Conservation (phyloP, 1,140 invertebrate genomes). For the Drosophila triauraria region DNA sequence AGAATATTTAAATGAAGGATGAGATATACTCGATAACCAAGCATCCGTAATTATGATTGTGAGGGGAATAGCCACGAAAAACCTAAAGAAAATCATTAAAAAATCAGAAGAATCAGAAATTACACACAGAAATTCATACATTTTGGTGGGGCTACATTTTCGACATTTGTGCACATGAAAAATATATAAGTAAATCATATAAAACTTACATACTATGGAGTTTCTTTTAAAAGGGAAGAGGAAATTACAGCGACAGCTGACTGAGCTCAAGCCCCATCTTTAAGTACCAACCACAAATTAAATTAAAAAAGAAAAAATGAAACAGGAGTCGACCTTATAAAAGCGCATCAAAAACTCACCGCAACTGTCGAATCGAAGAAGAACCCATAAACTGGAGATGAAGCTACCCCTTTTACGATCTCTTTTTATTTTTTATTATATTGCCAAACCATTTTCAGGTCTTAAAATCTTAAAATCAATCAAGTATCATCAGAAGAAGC, state of each 20-base stretch:
- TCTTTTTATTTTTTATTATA: not conserved
- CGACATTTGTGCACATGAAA: slow-evolving; percentile 76
- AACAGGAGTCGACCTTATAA: slow-evolving; percentile 30
- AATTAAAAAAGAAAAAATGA: slow-evolving; percentile 28
- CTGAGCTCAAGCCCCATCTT: slow-evolving; percentile 5
- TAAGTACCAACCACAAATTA: slow-evolving; percentile 30
- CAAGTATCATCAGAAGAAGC: not conserved
- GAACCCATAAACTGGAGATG: not conserved
- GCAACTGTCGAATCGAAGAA: slow-evolving; percentile 44
- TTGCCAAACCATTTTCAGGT: slow-evolving; percentile 15
- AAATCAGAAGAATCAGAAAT: slow-evolving; percentile 1
- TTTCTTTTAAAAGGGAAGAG: slow-evolving; percentile 18
- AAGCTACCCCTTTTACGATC: not conserved
- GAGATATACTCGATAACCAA: slow-evolving; percentile 52
- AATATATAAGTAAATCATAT: slow-evolving; percentile 80
- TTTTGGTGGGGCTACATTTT: slow-evolving; percentile 55
- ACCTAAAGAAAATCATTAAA: slow-evolving; percentile 23
- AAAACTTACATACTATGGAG: slow-evolving; percentile 44
- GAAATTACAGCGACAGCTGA: slow-evolving; percentile 12
- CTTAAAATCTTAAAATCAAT: slow-evolving; percentile 58
- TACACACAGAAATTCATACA: slow-evolving; percentile 16
- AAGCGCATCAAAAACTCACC: slow-evolving; percentile 71
- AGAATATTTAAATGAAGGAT: slow-evolving; percentile 64
- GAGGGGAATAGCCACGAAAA: slow-evolving; percentile 55
- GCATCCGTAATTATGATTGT: slow-evolving; percentile 68